Evolutionary conservation across 2,888 invertebrate species (phyloP), one percentile per base, ranked within the genome.

Genomic region (Cephus pulcher): DNA sequence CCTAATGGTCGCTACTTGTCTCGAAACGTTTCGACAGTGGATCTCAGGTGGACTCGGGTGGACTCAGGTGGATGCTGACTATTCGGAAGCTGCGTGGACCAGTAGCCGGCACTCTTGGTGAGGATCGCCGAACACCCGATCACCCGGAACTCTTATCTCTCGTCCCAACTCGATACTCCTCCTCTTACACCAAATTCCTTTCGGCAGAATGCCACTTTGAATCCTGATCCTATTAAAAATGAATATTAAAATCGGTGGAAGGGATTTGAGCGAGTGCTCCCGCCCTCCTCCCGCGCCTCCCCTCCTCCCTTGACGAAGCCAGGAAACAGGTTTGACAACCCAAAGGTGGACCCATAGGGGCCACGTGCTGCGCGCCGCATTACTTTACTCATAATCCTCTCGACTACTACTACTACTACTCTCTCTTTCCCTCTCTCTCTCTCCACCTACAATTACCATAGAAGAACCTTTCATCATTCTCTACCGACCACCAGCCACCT

Each of bases 351-450:
- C 86, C 84, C 81, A 87, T 84, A 86, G 86, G 85, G 88, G 89
- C 88, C 90, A 90, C 90, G 90, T 90, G 90, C 90, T 90, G 88
- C 87, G 56, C 56, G 89, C 86, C 87, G 89, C 90, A 90, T 90
- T 91, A 90, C 89, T 90, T 90, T 91, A 90, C 89, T 90, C 89
- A 90, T 89, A 91, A 91, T 90, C 90, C 90, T 88, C 90, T 90
- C 90, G 90, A 87, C 85, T 56, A 81, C 87, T 34, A 32, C 34
- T 77, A n/a, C 33, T 83, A 84, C 82, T 84, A 12, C 35, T 35
- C 79, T 80, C 78, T 83, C 79, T 73, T 68, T 77, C 79, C 78
- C 76, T 69, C 76, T 75, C 32, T 30, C 70, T 30, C 70, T 30
- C 32, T 71, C 71, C 32, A 15, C 3, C 71, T 71, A 32, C 71